Percentiles rank a stretch among this genome's conserved stretches.
Conservation (phyloP, 2,888 invertebrate species). For the Mesorhabditis sp. region DNA sequence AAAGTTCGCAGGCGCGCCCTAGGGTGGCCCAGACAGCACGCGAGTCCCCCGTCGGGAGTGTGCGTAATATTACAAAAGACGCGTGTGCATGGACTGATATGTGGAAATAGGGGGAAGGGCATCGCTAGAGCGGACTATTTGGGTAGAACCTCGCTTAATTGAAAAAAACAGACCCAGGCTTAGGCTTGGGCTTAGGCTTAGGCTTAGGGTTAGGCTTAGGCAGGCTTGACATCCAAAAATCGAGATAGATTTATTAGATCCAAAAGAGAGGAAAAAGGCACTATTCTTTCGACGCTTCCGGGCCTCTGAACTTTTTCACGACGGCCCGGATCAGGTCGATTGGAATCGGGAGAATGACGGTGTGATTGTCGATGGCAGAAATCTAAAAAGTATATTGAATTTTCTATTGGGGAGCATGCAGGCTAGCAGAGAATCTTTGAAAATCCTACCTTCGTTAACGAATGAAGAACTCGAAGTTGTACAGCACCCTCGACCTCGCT, state of each 20-base stretch:
- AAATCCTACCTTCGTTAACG: background rate
- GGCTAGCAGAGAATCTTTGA: too few relatives aligned
- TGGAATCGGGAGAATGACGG: conserved; percentile 43
- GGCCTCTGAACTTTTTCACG: background rate
- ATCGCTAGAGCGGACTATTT: too few relatives aligned
- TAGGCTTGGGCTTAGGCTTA: too few relatives aligned
- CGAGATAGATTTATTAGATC: background rate
- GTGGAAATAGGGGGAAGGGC: too few relatives aligned
- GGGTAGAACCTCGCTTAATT: too few relatives aligned
- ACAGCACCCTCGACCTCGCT: conserved; percentile 38
- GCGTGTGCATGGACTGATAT: too few relatives aligned
- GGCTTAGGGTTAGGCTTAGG: too few relatives aligned
- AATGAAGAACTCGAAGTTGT: conserved; percentile 20
- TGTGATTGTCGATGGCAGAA: conserved; percentile 46
- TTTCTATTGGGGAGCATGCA: background rate
- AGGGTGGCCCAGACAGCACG: too few relatives aligned
- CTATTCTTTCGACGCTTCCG: background rate
- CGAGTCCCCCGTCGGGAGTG: too few relatives aligned
- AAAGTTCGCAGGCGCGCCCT: too few relatives aligned
- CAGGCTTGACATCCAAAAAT: background rate
- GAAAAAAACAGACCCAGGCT: too few relatives aligned
- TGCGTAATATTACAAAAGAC: too few relatives aligned
- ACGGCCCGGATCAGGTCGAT: conserved; percentile 18
- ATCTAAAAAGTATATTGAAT: conserved; percentile 22
- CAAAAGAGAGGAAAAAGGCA: conserved; percentile 4